These are phyloP conservation scores for Colletes collaris DNA, from an alignment of 2,888 invertebrate genomes.

Conservation along the genomic window DNA sequence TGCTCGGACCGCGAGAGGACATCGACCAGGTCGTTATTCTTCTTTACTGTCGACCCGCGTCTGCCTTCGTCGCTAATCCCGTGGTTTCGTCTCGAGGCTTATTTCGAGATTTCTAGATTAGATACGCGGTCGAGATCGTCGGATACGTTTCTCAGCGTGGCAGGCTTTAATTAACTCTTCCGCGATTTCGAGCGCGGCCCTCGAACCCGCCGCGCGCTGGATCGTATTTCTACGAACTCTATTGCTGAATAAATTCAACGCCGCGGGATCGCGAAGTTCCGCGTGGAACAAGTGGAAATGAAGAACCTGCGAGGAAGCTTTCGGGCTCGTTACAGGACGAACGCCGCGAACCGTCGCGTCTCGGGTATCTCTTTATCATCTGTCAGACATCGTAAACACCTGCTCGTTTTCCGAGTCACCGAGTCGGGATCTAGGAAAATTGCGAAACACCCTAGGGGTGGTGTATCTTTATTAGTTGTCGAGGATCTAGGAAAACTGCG, in stretches of 20 bases:
- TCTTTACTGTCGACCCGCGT: constrained; percentile 35
- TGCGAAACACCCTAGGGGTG: no score
- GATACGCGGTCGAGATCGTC: constrained; percentile 46
- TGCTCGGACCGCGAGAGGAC: constrained; percentile 1
- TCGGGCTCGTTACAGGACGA: constrained; percentile 11
- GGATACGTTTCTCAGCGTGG: constrained; percentile 44
- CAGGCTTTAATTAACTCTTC: constrained; percentile 60
- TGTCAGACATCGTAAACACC: no score
- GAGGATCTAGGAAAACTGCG: no score
- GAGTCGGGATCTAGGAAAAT: no score
- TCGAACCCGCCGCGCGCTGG: constrained; percentile 24
- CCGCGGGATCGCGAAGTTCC: constrained; percentile 21
- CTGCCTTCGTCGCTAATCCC: constrained; percentile 38
- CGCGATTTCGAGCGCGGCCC: constrained; percentile 49
- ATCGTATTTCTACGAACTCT: constrained; percentile 47
- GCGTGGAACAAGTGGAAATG: constrained; percentile 42
- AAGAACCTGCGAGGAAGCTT: constrained; percentile 4
- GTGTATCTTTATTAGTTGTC: no score
- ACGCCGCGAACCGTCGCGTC: not conserved
- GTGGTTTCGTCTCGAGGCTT: constrained; percentile 28
- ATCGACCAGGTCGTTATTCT: constrained; percentile 49
- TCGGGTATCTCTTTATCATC: no score
- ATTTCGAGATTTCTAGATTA: constrained; percentile 51
- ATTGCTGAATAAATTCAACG: constrained; percentile 45
- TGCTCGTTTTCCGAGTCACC: no score